Percentiles rank a stretch among this genome's conserved stretches.
These are phyloP conservation scores for Lithophane semibrunnea DNA, from an alignment of 2,888 invertebrate species.

Conservation along the genomic window DNA sequence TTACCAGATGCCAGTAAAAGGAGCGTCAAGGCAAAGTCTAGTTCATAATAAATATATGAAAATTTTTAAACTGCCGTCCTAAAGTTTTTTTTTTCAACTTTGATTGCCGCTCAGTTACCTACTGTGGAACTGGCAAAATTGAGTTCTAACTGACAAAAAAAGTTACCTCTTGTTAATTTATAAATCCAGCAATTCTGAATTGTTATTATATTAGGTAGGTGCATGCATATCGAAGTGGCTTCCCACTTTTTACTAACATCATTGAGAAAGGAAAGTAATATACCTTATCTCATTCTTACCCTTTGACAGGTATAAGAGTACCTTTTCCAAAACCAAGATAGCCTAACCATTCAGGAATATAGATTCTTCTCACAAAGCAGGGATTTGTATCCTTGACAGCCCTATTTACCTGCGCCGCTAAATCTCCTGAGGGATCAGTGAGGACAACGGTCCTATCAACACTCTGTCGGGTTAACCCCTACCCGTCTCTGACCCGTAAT, in stretches of 20 bases:
- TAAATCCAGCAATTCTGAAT: conserved; percentile 4
- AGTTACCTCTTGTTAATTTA: conserved; percentile 12
- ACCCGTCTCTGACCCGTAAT: conserved; percentile 57
- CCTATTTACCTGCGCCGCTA: conserved; percentile 76
- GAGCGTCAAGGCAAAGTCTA: conserved; percentile 6
- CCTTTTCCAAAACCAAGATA: conserved; percentile 28
- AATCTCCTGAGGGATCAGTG: conserved; percentile 73
- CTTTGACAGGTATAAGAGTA: conserved; percentile 10
- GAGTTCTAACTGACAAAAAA: conserved; percentile 12
- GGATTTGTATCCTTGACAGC: conserved; percentile 68
- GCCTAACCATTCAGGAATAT: conserved; percentile 38
- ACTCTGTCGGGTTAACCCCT: conserved; percentile 71
- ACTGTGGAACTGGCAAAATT: conserved; percentile 7
- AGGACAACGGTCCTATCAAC: conserved; percentile 72
- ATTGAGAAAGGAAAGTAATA: conserved; percentile 5
- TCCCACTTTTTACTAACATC: not conserved
- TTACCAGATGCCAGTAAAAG: not conserved
- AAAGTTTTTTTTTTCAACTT: conserved; percentile 28
- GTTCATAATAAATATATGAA: conserved; percentile 27
- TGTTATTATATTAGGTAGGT: not conserved
- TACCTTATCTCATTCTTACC: conserved; percentile 1
- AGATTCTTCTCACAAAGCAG: conserved; percentile 42
- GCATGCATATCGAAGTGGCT: not conserved
- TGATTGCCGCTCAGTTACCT: conserved; percentile 16
- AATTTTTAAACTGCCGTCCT: not conserved